A percentile compares a stretch with the other conserved stretches of the same genome.
Evolutionary conservation across 2,888 invertebrate genomes (phyloP).

Genomic region (Clitarchus hookeri): DNA sequence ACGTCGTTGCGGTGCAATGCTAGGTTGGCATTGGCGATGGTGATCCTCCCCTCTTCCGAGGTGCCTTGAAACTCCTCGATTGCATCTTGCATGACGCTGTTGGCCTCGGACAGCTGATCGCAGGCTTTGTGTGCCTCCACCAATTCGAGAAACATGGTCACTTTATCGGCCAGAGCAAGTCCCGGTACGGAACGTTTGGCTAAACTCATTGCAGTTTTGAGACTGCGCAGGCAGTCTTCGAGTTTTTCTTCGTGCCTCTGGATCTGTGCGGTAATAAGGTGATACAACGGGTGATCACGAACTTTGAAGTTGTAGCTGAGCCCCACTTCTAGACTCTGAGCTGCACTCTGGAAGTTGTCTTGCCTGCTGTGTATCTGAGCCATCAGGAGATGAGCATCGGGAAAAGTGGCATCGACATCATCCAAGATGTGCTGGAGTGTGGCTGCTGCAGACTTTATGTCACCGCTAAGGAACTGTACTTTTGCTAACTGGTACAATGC

Average conservation of each 20-base stretch:
- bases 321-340: constrained; percentile 83
- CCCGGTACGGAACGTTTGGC: constrained; percentile 58
- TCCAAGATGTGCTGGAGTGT: constrained; percentile 75
- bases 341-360: constrained; percentile 73
- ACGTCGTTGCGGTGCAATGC: constrained; percentile 79
- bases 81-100: constrained; percentile 75
- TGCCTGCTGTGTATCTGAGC: constrained; percentile 80
- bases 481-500: constrained; percentile 74
- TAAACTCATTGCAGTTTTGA: constrained; percentile 74
- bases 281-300: constrained; percentile 87
- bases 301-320: constrained; percentile 92
- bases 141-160: constrained; percentile 85
- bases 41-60: constrained; percentile 81
- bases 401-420: constrained; percentile 74
- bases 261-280: constrained; percentile 82
- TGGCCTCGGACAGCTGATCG: constrained; percentile 77
- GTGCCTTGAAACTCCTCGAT: constrained; percentile 66
- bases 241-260: constrained; percentile 74
- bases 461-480: constrained; percentile 79
- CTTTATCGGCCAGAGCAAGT: constrained; percentile 73
- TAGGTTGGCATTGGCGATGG: constrained; percentile 85
- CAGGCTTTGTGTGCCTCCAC: constrained; percentile 72
- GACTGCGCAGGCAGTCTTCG: constrained; percentile 73
- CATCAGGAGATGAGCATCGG: constrained; percentile 82
- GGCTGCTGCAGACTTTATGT: constrained; percentile 70